A percentile compares a stretch with the other conserved stretches of the same genome.
These are phyloP conservation scores for Phataginus tricuspis DNA, from an alignment of 2,797 vertebrate genomes.

Conservation along the genomic window DNA sequence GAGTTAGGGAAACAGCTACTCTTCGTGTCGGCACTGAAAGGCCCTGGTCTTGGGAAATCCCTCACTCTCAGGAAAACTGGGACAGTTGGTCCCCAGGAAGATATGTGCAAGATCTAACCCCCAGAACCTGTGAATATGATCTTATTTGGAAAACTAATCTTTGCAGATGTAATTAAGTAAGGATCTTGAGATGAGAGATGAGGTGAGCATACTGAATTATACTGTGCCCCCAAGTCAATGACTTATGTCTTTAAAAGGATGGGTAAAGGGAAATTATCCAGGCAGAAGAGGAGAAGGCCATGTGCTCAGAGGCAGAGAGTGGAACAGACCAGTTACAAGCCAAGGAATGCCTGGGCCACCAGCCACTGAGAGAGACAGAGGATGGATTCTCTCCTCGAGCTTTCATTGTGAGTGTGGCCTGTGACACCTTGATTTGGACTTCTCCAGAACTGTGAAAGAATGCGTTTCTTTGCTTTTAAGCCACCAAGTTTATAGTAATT, in stretches of 20 bases:
- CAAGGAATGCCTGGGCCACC: fast-evolving
- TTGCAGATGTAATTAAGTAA: neutral
- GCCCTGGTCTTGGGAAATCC: neutral
- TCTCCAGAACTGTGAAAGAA: neutral
- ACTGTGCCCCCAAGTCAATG: neutral
- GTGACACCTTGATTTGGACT: neutral
- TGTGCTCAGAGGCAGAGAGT: neutral
- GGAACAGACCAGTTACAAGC: fast-evolving
- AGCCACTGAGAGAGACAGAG: neutral
- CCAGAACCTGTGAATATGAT: neutral
- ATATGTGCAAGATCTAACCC: fast-evolving
- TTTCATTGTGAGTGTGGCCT: too few species aligned
- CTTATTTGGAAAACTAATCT: neutral
- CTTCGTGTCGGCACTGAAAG: neutral
- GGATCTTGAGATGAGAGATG: neutral
- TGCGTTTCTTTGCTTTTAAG: neutral
- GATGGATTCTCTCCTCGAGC: neutral
- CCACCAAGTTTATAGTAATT: neutral
- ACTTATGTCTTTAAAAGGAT: neutral
- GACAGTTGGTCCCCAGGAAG: neutral
- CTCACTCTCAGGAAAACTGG: neutral
- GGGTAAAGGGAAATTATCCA: neutral
- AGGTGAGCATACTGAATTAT: neutral
- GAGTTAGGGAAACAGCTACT: neutral
- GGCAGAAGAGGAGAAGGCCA: neutral